Evolutionary conservation across 2,888 invertebrate species (phyloP).

Genomic region (Phanerotoma sp.): DNA sequence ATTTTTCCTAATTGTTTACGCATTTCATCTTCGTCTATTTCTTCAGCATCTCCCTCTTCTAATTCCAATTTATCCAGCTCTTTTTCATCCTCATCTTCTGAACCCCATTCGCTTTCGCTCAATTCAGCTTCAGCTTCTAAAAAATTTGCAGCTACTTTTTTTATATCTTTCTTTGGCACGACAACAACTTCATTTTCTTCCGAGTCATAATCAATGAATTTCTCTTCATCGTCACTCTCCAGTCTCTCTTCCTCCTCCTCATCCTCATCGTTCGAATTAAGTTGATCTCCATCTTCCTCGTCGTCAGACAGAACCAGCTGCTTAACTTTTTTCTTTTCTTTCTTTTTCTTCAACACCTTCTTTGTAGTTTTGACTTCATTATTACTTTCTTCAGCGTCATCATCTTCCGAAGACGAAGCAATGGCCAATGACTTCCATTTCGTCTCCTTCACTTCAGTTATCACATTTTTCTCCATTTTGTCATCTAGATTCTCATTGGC

Average conservation of each 20-base stretch:
- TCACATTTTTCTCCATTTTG: slow-evolving; percentile 35
- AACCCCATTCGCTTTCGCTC: slow-evolving; percentile 88
- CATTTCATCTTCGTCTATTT: slow-evolving; percentile 77
- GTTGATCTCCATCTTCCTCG: slow-evolving; percentile 39
- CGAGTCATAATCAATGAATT: slow-evolving; percentile 74
- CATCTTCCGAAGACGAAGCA: slow-evolving; percentile 41
- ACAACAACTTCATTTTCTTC: slow-evolving; percentile 76
- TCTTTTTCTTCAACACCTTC: slow-evolving; percentile 39
- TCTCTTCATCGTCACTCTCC: slow-evolving; percentile 47
- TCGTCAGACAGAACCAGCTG: slow-evolving; percentile 49
- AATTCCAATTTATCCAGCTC: slow-evolving; percentile 77
- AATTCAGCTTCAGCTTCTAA: slow-evolving; percentile 90
- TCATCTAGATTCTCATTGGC: slow-evolving; percentile 35
- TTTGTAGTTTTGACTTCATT: slow-evolving; percentile 38
- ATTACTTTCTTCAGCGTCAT: slow-evolving; percentile 25
- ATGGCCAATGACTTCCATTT: slow-evolving; percentile 36
- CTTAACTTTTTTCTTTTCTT: slow-evolving; percentile 37
- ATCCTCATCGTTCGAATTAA: slow-evolving; percentile 44
- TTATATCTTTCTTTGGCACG: slow-evolving; percentile 50
- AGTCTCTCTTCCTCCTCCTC: slow-evolving; percentile 28
- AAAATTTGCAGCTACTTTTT: slow-evolving; percentile 68
- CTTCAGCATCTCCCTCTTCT: slow-evolving; percentile 83
- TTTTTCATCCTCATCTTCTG: slow-evolving; percentile 84
- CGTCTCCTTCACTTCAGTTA: slow-evolving; percentile 35
- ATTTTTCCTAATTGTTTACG: slow-evolving; percentile 79